A percentile compares a stretch with the other conserved stretches of the same genome.
Conservation (phyloP, 2,797 vertebrate genomes). For the Sylvilagus floridanus region DNA sequence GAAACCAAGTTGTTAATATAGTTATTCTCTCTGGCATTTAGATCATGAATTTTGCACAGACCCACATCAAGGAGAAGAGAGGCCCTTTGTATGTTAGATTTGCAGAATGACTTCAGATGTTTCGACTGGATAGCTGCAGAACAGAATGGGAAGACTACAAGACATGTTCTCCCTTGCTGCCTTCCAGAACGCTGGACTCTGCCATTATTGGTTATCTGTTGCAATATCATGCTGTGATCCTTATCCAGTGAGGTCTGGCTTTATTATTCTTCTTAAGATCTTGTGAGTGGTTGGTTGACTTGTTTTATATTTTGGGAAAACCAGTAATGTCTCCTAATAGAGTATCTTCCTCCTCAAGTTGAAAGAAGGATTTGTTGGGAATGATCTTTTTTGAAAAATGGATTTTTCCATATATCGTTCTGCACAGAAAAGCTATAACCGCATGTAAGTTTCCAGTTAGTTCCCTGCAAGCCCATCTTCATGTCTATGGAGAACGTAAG, state of each 20-base stretch:
- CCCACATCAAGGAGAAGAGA: slow-evolving; percentile 65
- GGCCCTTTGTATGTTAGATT: slow-evolving; percentile 29
- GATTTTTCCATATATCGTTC: neutral
- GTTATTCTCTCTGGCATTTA: slow-evolving; percentile 63
- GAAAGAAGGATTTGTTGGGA: neutral
- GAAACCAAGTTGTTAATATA: slow-evolving; percentile 45
- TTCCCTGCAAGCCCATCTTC: neutral
- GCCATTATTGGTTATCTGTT: neutral
- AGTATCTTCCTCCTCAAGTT: slow-evolving; percentile 13
- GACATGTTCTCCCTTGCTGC: neutral
- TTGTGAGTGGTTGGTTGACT: neutral
- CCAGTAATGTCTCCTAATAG: neutral
- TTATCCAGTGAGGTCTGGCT: neutral
- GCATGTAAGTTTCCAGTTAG: neutral
- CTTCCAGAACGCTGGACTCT: neutral
- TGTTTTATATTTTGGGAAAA: neutral
- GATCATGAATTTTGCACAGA: slow-evolving; percentile 60
- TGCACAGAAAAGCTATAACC: neutral
- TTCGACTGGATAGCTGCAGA: slow-evolving; percentile 32
- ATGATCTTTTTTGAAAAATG: neutral
- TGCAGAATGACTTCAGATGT: slow-evolving; percentile 57
- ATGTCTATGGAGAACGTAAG: neutral
- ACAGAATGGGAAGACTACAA: slow-evolving; percentile 14
- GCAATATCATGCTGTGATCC: neutral
- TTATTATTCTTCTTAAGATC: slow-evolving; percentile 17